Conservation (phyloP, 2,113 vertebrate species). For the Cryptomyrus ogoouensis region DNA sequence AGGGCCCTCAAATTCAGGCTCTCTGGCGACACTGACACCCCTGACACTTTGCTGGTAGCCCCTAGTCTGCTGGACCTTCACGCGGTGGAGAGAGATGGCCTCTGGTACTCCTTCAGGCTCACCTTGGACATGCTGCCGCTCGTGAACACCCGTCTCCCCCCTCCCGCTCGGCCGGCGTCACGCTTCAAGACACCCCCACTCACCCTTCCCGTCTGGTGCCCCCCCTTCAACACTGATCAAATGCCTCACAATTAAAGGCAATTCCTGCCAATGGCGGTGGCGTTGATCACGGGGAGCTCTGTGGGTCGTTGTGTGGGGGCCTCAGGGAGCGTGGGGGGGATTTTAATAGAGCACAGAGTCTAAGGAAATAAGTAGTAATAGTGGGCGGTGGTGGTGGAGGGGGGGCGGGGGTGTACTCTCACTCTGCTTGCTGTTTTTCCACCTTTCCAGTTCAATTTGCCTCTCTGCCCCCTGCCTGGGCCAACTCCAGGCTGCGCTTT, state of each 20-base stretch:
- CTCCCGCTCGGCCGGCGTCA: background rate
- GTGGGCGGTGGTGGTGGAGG: background rate
- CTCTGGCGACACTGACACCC: background rate
- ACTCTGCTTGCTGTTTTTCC: background rate
- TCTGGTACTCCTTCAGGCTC: background rate
- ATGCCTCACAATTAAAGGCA: constrained; percentile 29
- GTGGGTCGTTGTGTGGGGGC: background rate
- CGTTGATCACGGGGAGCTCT: constrained; percentile 24
- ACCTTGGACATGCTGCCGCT: background rate
- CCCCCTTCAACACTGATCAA: constrained; percentile 17
- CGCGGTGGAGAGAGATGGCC: background rate
- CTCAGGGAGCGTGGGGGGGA: background rate
- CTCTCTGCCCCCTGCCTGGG: background rate
- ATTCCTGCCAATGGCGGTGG: constrained; percentile 37
- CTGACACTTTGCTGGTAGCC: background rate
- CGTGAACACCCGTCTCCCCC: background rate
- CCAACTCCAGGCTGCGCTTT: background rate
- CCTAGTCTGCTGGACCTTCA: background rate
- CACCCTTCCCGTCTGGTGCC: background rate
- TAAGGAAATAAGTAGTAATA: background rate
- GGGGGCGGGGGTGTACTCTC: background rate
- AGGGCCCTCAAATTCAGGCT: background rate
- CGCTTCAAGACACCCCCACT: background rate
- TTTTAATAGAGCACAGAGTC: background rate
- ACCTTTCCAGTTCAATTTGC: background rate